phyloP scores from a whole-genome alignment of 92 coral and sea anemone genomes.

The Galaxea fascicularis region DNA sequence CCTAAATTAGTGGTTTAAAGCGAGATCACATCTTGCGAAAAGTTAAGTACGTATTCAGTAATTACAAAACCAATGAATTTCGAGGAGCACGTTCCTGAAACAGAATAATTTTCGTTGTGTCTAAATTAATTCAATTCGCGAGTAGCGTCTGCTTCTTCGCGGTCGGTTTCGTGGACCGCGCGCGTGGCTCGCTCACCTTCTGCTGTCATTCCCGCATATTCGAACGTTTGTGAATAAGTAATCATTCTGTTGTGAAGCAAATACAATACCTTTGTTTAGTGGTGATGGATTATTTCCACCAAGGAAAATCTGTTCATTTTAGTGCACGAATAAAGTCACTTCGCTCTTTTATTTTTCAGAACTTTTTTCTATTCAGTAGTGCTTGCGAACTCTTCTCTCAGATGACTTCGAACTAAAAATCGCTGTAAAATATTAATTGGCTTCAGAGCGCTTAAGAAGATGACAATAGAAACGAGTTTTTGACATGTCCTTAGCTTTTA shows the following conservation, averaged over 20 bases:
- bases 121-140: neutral
- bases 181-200: slow-evolving; percentile 32
- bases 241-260: slow-evolving; percentile 25
- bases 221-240: slow-evolving; percentile 33
- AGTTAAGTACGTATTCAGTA: slow-evolving; percentile 1
- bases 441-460: slow-evolving; percentile 38
- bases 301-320: neutral
- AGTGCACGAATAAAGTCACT: neutral
- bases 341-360: neutral
- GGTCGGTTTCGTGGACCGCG: slow-evolving; percentile 15
- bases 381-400: neutral
- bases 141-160: neutral
- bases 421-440: slow-evolving; percentile 53
- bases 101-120: neutral
- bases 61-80: neutral
- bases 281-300: slow-evolving; percentile 11
- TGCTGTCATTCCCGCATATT: slow-evolving; percentile 9
- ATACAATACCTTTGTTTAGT: slow-evolving; percentile 40
- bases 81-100: neutral
- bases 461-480: neutral
- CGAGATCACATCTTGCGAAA: slow-evolving; percentile 5
- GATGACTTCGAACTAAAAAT: slow-evolving; percentile 11
- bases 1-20: slow-evolving; percentile 18
- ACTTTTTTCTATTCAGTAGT: neutral
- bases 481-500: slow-evolving; percentile 1